Conservation (phyloP, 2,113 vertebrate genomes). For the Connochaetes taurinus region DNA sequence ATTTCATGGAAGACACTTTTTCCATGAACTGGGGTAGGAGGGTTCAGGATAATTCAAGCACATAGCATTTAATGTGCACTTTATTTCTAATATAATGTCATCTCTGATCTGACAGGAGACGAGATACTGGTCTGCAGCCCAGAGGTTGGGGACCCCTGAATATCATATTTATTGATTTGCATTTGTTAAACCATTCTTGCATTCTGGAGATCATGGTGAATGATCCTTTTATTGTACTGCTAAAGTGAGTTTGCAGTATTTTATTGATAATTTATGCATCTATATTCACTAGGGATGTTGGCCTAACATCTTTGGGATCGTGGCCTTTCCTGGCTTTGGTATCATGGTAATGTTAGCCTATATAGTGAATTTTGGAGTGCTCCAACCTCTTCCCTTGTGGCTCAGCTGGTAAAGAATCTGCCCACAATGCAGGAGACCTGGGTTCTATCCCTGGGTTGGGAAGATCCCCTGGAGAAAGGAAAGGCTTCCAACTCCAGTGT, state of each 20-base stretch:
- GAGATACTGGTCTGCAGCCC: not conserved
- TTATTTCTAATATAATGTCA: not conserved
- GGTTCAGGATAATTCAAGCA: not conserved
- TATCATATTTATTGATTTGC: not conserved
- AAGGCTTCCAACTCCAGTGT: not conserved
- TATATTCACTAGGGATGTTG: not conserved
- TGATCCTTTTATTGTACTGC: not conserved
- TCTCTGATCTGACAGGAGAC: not conserved
- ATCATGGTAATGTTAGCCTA: not conserved
- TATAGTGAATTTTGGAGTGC: not conserved
- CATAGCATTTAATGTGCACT: not conserved
- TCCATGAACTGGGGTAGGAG: not conserved
- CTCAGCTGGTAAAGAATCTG: not conserved
- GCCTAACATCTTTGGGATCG: not conserved
- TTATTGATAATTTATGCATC: not conserved
- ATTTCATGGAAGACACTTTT: not conserved
- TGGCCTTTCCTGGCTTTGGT: not conserved
- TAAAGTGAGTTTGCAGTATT: not conserved
- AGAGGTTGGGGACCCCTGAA: not conserved
- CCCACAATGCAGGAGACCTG: not conserved
- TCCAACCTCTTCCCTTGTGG: not conserved
- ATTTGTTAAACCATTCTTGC: not conserved
- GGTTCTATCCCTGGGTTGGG: not conserved
- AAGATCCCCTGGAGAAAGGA: not conserved
- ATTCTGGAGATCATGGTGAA: not conserved